Percentiles rank a stretch among this genome's conserved stretches.
phyloP scores from a whole-genome alignment of 2,113 vertebrate genomes.

The Arizona elegans region DNA sequence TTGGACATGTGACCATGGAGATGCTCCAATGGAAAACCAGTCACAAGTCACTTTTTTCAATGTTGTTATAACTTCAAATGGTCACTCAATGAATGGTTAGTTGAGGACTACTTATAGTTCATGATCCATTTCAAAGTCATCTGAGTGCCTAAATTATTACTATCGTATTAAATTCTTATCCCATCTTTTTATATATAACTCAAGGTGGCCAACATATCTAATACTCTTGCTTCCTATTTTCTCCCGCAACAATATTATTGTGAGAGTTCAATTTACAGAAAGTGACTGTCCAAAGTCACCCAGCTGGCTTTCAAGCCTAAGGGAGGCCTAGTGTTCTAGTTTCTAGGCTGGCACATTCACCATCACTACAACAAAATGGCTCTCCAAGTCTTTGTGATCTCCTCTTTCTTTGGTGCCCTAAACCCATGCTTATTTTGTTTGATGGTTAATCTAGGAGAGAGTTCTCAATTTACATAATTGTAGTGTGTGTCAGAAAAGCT shows the following conservation, averaged over 20 bases:
- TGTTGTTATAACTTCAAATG: not conserved
- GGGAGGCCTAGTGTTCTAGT: not conserved
- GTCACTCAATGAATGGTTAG: too few species aligned
- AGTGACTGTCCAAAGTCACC: not conserved
- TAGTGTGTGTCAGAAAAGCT: not conserved
- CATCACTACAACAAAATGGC: not conserved
- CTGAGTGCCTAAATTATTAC: not conserved
- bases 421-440: not conserved
- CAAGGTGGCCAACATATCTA: not conserved
- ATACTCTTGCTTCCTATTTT: not conserved
- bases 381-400: not conserved
- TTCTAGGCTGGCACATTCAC: not conserved
- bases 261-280: not conserved
- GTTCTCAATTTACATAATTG: not conserved
- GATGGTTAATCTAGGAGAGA: not conserved
- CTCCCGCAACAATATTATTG: not conserved
- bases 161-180: too few species aligned
- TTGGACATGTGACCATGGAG: not conserved
- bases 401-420: not conserved
- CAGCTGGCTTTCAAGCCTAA: not conserved
- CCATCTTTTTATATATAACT: not conserved
- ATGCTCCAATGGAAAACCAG: not conserved
- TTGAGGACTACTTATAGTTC: not conserved
- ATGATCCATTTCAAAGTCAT: not conserved
- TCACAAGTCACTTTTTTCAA: not conserved